These are phyloP conservation scores for Mustelus asterias DNA, from an alignment of 2,113 vertebrate genomes.

Conservation along the genomic window DNA sequence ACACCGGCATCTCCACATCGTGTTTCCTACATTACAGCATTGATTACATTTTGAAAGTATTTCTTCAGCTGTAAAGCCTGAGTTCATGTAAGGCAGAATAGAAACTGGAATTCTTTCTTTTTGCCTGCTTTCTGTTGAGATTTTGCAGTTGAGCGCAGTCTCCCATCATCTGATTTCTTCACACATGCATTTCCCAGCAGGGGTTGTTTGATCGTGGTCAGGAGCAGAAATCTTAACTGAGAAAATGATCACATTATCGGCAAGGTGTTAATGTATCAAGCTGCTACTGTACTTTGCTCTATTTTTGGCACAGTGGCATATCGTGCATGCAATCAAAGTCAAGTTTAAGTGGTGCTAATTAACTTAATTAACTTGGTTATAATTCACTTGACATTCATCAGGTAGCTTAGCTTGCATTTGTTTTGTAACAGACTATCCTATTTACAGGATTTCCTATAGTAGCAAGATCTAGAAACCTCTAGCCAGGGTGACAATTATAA, in stretches of 20 bases:
- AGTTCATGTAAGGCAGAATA: background rate
- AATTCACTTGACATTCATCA: background rate
- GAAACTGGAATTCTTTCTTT: background rate
- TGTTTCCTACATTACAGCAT: background rate
- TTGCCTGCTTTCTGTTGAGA: background rate
- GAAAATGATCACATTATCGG: background rate
- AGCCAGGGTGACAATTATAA: background rate
- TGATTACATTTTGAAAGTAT: background rate
- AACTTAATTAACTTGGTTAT: background rate
- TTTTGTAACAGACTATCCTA: background rate
- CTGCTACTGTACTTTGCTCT: background rate
- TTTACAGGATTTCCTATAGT: background rate
- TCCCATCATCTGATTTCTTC: background rate
- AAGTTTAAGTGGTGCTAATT: background rate
- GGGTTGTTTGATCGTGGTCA: background rate
- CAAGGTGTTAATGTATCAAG: background rate
- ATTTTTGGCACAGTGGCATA: background rate
- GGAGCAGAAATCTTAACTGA: background rate
- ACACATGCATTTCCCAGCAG: background rate
- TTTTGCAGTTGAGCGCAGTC: background rate
- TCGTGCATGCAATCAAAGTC: background rate
- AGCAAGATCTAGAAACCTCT: background rate
- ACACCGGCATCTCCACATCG: too few relatives aligned
- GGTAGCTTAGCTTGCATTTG: background rate
- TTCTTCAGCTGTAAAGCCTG: background rate